These are phyloP conservation scores for Centropus bengalensis DNA, from an alignment of 2,113 vertebrate species.

Conservation along the genomic window DNA sequence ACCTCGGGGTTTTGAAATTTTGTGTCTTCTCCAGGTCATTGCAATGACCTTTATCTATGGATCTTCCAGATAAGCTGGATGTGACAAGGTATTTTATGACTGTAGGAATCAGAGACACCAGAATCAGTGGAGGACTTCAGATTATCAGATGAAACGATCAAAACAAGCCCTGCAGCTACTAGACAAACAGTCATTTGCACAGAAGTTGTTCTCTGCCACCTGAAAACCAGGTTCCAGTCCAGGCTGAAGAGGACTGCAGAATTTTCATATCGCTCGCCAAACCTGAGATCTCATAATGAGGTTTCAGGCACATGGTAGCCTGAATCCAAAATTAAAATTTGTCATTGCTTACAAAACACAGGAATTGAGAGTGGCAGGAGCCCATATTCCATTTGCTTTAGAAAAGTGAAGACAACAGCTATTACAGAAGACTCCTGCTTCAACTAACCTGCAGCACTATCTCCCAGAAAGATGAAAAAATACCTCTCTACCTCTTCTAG, in stretches of 20 bases:
- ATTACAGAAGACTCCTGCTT: background rate
- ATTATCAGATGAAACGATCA: background rate
- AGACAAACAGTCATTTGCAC: background rate
- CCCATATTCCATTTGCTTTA: background rate
- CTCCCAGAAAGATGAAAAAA: background rate
- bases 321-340: background rate
- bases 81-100: background rate
- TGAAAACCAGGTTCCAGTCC: background rate
- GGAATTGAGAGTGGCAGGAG: background rate
- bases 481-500: background rate
- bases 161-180: background rate
- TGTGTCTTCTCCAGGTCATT: background rate
- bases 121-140: background rate
- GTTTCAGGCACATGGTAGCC: rapidly evolving
- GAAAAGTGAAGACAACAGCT: background rate
- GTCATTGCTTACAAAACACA: background rate
- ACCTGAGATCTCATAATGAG: background rate
- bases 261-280: background rate
- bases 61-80: background rate
- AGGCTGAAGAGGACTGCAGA: background rate
- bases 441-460: background rate
- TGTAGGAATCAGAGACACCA: background rate
- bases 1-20: background rate
- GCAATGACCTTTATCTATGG: background rate
- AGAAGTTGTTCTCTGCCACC: background rate